Conservation (phyloP, 2,888 invertebrate species). For the Perizoma flavofasciatum region DNA sequence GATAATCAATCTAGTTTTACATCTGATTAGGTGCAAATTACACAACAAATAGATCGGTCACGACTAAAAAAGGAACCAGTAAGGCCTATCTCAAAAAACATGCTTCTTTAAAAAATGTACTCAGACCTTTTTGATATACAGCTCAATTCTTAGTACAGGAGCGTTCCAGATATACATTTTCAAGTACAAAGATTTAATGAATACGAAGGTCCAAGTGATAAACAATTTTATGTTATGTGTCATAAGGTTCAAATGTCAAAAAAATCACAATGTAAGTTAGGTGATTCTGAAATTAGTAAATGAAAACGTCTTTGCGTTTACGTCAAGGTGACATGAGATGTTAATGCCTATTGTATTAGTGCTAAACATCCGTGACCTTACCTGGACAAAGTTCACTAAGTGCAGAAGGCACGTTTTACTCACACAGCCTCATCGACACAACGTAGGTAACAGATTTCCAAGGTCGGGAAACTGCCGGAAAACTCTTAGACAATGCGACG, state of each 20-base stretch:
- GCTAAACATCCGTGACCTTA: conserved; percentile 81
- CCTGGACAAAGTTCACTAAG: conserved; percentile 77
- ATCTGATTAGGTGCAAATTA: conserved; percentile 82
- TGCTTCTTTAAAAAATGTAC: conserved; percentile 33
- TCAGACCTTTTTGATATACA: conserved; percentile 5
- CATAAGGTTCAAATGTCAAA: conserved; percentile 48
- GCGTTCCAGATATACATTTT: conserved; percentile 4
- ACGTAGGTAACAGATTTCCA: conserved; percentile 45
- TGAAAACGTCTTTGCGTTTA: conserved; percentile 69
- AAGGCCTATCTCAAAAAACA: conserved; percentile 32
- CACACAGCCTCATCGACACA: conserved; percentile 44
- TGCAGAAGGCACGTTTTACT: conserved; percentile 64
- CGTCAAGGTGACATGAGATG: conserved; percentile 81
- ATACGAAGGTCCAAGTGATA: conserved; percentile 44
- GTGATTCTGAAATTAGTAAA: conserved; percentile 39
- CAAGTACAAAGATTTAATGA: conserved; percentile 47
- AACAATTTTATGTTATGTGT: conserved; percentile 43
- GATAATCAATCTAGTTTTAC: conserved; percentile 81
- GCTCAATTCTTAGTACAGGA: conserved; percentile 25
- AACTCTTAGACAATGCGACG: conserved; percentile 38
- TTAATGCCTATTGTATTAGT: conserved; percentile 78
- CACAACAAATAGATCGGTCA: conserved; percentile 80
- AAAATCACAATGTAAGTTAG: conserved; percentile 36
- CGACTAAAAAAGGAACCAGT: conserved; percentile 54
- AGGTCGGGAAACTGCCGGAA: conserved; percentile 52